Evolutionary conservation across 2,113 vertebrate genomes (phyloP).

Genomic region (Chinchilla lanigera): DNA sequence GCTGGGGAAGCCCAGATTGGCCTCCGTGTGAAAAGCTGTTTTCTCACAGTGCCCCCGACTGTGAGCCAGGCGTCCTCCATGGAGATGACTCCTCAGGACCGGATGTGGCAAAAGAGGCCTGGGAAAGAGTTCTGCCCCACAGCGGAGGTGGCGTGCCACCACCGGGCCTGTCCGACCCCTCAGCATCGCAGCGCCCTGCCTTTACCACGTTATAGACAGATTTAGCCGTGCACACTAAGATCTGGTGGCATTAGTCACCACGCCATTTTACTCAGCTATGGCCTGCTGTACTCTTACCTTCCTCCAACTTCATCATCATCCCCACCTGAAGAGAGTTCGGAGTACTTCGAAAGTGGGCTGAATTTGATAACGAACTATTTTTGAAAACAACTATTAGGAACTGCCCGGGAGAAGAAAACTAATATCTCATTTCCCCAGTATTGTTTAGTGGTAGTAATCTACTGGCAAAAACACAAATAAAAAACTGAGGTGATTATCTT

Average conservation of each 20-base stretch:
- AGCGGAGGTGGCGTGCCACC: background rate
- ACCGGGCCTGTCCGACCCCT: rapidly evolving
- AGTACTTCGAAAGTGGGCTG: background rate
- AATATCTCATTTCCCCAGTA: background rate
- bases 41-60: background rate
- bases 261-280: background rate
- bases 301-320: background rate
- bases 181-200: rapidly evolving
- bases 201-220: background rate
- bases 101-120: background rate
- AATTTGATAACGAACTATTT: background rate
- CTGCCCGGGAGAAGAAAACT: background rate
- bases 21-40: background rate
- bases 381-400: background rate
- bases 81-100: background rate
- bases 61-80: background rate
- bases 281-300: background rate
- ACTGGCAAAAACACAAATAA: background rate
- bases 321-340: background rate
- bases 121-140: background rate
- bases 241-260: too few species aligned
- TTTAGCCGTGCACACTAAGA: background rate
- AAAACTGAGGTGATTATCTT: background rate
- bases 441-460: background rate
- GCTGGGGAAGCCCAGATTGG: background rate